A percentile compares a stretch with the other conserved stretches of the same genome.
Evolutionary conservation across 2,888 invertebrate species (phyloP).

Genomic region (Noctua janthina): DNA sequence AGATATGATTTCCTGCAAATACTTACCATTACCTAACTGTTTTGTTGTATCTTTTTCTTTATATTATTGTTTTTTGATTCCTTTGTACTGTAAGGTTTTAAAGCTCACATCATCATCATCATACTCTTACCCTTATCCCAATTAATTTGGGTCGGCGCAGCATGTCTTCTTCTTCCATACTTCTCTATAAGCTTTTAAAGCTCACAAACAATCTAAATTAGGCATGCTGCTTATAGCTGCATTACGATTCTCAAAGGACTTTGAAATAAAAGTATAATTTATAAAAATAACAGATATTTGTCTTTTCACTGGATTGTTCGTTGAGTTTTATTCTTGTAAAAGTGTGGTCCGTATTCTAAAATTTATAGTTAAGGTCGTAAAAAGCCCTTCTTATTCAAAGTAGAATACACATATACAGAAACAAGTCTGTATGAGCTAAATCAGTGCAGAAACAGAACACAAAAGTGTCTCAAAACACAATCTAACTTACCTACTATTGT

Average conservation of each 20-base stretch:
- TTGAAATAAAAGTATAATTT: background rate
- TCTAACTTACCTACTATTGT: conserved; percentile 6
- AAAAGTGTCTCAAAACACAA: conserved; percentile 21
- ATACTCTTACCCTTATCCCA: too few relatives aligned
- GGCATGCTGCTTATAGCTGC: too few relatives aligned
- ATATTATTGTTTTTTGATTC: too few relatives aligned
- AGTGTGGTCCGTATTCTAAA: background rate
- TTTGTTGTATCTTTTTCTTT: too few relatives aligned
- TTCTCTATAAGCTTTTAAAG: too few relatives aligned
- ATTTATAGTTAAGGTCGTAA: background rate
- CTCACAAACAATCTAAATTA: background rate
- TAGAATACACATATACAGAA: background rate
- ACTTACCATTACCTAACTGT: too few relatives aligned
- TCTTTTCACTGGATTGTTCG: background rate
- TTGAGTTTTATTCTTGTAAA: background rate
- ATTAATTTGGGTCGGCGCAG: too few relatives aligned
- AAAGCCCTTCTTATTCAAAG: background rate
- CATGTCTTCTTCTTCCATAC: too few relatives aligned
- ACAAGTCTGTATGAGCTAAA: background rate
- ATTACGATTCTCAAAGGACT: background rate
- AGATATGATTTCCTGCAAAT: too few relatives aligned
- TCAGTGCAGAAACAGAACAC: background rate
- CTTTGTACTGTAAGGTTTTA: too few relatives aligned
- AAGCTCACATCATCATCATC: too few relatives aligned
- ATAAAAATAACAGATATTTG: background rate